phyloP scores from a whole-genome alignment of 2,113 vertebrate species.

The Coptodon bakossiorum region DNA sequence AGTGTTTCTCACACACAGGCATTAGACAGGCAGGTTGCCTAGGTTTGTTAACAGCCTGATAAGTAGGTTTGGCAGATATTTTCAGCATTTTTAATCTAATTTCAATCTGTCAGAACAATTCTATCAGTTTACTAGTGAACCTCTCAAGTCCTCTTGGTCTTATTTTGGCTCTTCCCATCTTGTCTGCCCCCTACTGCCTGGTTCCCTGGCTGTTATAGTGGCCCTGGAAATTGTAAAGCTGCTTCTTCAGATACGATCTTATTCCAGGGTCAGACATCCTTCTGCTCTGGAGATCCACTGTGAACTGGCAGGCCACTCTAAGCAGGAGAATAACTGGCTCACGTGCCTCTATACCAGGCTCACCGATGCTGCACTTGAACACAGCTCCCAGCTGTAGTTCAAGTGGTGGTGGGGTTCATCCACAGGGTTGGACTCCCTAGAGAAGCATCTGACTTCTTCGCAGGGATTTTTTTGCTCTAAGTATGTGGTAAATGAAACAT shows the following conservation, averaged over 20 bases:
- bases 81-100: not conserved
- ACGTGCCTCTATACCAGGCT: not conserved
- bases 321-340: not conserved
- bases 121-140: not conserved
- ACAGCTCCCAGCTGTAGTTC: not conserved
- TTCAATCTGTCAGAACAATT: not conserved
- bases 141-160: not conserved
- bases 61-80: not conserved
- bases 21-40: not conserved
- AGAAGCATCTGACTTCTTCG: not conserved
- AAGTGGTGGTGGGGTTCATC: not conserved
- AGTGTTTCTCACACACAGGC: not conserved
- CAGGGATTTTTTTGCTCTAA: not conserved
- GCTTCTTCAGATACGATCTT: fast-evolving
- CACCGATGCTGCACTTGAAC: not conserved
- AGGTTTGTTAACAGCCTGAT: fast-evolving
- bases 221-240: not conserved
- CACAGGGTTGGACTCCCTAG: not conserved
- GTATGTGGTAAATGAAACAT: not conserved
- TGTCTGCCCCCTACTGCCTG: not conserved
- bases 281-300: not conserved
- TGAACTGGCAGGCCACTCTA: not conserved
- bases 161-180: not conserved
- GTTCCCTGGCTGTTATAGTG: not conserved
- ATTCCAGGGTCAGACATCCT: not conserved